A percentile compares a stretch with the other conserved stretches of the same genome.
These are phyloP conservation scores for Holcopasites calliopsidis DNA, from an alignment of 1,140 invertebrate genomes.

Conservation along the genomic window DNA sequence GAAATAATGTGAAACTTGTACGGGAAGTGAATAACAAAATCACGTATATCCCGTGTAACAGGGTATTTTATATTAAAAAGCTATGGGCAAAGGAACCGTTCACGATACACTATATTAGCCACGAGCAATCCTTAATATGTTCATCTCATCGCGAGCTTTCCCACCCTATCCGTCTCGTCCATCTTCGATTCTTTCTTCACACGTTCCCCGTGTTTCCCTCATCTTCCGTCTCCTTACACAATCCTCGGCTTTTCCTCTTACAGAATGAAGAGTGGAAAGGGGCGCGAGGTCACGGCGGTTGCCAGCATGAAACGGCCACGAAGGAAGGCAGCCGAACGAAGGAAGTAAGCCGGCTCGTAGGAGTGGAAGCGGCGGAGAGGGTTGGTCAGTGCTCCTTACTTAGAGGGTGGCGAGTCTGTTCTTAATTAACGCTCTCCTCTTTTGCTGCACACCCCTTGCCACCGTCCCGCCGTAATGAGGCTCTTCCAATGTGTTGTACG, in stretches of 20 bases:
- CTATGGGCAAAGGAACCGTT: no score
- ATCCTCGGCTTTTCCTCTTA: conserved; percentile 58
- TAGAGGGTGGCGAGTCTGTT: conserved; percentile 79
- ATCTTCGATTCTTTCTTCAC: conserved; percentile 11
- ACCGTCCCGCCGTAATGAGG: conserved; percentile 76
- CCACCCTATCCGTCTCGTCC: conserved; percentile 28
- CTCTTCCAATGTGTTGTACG: conserved; percentile 61
- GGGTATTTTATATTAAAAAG: no score
- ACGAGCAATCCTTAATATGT: no score
- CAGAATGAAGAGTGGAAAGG: conserved; percentile 53
- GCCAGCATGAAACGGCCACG: conserved; percentile 62
- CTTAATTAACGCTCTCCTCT: conserved; percentile 80
- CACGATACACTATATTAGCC: no score
- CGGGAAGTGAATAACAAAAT: no score
- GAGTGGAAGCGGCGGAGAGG: conserved; percentile 35
- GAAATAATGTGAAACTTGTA: no score
- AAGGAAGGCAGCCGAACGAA: conserved; percentile 36
- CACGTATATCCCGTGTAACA: no score
- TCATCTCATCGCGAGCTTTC: conserved; percentile 11
- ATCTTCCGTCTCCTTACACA: conserved; percentile 43
- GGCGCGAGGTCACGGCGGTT: conserved; percentile 65
- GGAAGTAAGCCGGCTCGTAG: conserved; percentile 46
- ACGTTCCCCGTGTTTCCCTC: conserved; percentile 43
- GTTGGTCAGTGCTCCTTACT: conserved; percentile 78
- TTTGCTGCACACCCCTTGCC: conserved; percentile 78